Base-by-base conservation (phyloP, 2,113 vertebrate genomes). In the Urocynchramus pylzowi region DNA sequence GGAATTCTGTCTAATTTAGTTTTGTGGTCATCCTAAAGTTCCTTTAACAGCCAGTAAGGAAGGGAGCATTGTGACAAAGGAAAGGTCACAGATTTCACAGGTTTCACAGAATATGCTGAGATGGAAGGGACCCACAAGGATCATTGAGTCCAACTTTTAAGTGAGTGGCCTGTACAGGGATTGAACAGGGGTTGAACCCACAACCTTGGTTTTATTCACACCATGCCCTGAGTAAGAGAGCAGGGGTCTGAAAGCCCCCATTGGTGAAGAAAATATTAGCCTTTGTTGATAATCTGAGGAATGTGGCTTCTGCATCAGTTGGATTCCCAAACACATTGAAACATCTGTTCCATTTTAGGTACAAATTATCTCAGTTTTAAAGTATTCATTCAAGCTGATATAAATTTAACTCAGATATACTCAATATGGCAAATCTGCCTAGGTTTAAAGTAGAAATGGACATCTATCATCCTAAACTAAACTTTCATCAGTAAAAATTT, bases 291-390 rank as follows among this genome's bases (percentile, higher is more conserved):
- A 53, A 44, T 77, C 41, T 78, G 54, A 85, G 45, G 45, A 81
- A 74, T 61, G 78, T 85, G 83, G 19, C 65, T 92, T 64, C 60
- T 69, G 44, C 37, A 90, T 52, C 64, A 60, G 45, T 47, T 69
- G 70, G 11, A 70, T 65, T 81, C 52, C 63, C 50, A 65, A 73
- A 64, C 21, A 47, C 23, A 28, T 69, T 60, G 69, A 84, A 95
- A 86, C 71, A 89, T 79, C 69, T 76, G 49, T 73, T 96, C 80
- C 50, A 54, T 56, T 89, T 94, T 86, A 91, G 45, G 52, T 45
- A 89, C 64, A 84, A 79, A 64, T 68, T 64, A 86, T 61, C 23
- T 88, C 47, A 75, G 33, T 83, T 90, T 64, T 68, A 77, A 92
- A 91, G 19, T 41, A 86, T 73, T 54, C 11, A 64, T 93, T 87